Evolutionary conservation across 1,140 invertebrate genomes (phyloP).

Genomic region (Drosophila arawakana): DNA sequence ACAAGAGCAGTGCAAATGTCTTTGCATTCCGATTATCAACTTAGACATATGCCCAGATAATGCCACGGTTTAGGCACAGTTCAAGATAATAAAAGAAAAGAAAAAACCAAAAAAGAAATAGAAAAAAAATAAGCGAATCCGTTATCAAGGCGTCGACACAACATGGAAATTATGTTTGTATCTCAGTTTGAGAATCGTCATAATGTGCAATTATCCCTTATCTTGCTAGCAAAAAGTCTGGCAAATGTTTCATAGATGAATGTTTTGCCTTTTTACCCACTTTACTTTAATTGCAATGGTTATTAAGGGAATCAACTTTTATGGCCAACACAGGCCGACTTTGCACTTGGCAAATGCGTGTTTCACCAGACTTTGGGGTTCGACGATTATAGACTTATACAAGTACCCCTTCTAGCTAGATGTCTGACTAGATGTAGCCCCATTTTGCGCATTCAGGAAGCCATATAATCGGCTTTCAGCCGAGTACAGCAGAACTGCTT

Average conservation of each 20-base stretch:
- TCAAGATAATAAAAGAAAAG: constrained; percentile 32
- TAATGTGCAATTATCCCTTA: constrained; percentile 54
- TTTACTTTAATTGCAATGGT: constrained; percentile 44
- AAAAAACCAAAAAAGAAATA: background rate
- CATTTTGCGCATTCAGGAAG: constrained; percentile 32
- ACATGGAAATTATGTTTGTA: constrained; percentile 50
- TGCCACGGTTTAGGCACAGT: constrained; percentile 26
- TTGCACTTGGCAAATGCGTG: constrained; percentile 55
- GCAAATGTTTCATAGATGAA: constrained; percentile 50
- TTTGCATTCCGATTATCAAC: constrained; percentile 44
- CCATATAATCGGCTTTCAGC: constrained; percentile 22
- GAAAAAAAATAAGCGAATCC: constrained; percentile 10
- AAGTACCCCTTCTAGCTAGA: background rate
- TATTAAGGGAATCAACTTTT: constrained; percentile 54
- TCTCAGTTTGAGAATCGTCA: constrained; percentile 23
- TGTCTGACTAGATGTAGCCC: constrained; percentile 13
- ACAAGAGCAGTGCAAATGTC: constrained; percentile 37
- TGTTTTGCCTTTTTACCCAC: constrained; percentile 31
- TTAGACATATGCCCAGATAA: constrained; percentile 48
- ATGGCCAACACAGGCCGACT: constrained; percentile 46
- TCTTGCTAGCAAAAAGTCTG: constrained; percentile 29
- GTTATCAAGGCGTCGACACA: constrained; percentile 44
- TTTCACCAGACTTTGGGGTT: constrained; percentile 38
- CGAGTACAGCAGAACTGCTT: background rate
- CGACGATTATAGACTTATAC: constrained; percentile 24